A percentile compares a stretch with the other conserved stretches of the same genome.
Conservation (phyloP, 1,140 invertebrate species). For the Chironomus tepperi region DNA sequence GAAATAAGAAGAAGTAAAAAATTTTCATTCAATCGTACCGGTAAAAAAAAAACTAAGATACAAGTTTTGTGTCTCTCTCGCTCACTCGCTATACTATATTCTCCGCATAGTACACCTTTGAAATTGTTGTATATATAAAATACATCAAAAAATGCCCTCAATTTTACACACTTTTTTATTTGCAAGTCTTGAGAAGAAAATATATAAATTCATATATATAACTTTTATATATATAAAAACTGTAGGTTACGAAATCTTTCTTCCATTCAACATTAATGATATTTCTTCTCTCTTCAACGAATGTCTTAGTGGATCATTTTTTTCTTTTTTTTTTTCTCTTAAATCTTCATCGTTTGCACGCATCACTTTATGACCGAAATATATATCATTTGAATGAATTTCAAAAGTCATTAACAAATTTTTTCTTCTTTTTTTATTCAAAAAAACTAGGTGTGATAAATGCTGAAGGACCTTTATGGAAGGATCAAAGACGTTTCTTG, state of each 20-base stretch:
- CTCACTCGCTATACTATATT: neutral
- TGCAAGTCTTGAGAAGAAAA: neutral
- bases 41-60: neutral
- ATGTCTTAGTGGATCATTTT: neutral
- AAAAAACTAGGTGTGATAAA: constrained; percentile 74
- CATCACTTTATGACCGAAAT: too few relatives aligned
- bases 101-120: neutral
- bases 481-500: constrained; percentile 82
- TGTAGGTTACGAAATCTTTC: too few relatives aligned
- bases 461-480: constrained; percentile 83
- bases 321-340: neutral
- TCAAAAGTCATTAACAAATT: neutral
- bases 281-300: neutral
- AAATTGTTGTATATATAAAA: neutral
- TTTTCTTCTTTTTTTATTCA: neutral
- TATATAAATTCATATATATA: too few relatives aligned
- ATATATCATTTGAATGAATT: too few relatives aligned
- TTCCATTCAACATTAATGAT: neutral
- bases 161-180: neutral
- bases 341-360: neutral
- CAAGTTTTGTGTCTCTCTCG: neutral
- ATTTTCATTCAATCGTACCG: neutral
- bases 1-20: neutral
- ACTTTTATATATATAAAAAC: too few relatives aligned
- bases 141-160: constrained; percentile 5